phyloP scores from a whole-genome alignment of 2,888 invertebrate genomes.

The Parnassius mnemosyne region DNA sequence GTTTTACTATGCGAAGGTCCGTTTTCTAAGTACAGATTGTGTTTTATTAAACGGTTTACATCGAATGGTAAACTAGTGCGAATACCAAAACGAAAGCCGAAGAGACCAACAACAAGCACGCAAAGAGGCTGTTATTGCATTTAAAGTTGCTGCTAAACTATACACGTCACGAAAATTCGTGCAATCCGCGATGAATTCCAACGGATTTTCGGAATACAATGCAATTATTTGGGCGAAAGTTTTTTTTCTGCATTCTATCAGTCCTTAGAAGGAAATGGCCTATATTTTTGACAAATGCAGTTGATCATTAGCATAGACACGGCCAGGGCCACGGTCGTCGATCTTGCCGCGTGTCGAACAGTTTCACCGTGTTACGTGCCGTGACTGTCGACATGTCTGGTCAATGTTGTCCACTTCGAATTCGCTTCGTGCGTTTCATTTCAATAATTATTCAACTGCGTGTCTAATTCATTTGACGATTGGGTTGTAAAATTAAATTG shows the following conservation, averaged over 20 bases:
- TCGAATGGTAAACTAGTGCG: background rate
- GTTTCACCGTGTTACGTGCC: constrained; percentile 62
- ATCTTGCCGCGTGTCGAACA: constrained; percentile 35
- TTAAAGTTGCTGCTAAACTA: constrained; percentile 1
- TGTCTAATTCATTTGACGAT: background rate
- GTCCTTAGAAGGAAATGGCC: constrained; percentile 59
- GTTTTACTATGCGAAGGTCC: background rate
- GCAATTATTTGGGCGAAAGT: constrained; percentile 38
- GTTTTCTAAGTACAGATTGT: constrained; percentile 6
- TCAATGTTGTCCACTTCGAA: constrained; percentile 32
- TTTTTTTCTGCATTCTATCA: constrained; percentile 47
- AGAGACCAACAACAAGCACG: constrained; percentile 1
- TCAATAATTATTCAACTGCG: constrained; percentile 42
- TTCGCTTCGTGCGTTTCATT: constrained; percentile 45
- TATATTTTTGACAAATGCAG: constrained; percentile 52
- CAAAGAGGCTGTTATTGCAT: background rate
- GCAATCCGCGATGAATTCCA: constrained; percentile 17
- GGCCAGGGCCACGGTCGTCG: constrained; percentile 49
- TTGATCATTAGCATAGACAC: constrained; percentile 51
- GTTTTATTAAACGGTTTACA: background rate
- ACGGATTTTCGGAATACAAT: constrained; percentile 24
- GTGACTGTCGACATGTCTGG: constrained; percentile 41
- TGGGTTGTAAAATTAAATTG: constrained; percentile 1
- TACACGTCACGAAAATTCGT: constrained; percentile 3
- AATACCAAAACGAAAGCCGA: constrained; percentile 8